phyloP scores from a whole-genome alignment of 2,113 vertebrate genomes.

The Lontra canadensis region DNA sequence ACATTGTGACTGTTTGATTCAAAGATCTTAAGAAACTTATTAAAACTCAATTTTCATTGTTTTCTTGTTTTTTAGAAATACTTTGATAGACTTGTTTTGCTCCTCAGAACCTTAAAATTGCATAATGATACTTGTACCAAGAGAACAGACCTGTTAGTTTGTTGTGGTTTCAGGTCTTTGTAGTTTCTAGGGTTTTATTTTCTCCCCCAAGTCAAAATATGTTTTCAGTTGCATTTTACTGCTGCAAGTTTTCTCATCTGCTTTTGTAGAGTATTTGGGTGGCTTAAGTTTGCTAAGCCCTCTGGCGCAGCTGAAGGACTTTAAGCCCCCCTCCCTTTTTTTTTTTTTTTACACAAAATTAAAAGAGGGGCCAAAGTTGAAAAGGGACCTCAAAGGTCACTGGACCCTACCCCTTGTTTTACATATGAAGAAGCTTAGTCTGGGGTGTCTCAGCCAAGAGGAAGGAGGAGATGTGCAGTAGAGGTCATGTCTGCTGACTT shows the following conservation, averaged over 20 bases:
- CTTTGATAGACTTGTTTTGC: not conserved
- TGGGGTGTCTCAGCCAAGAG: not conserved
- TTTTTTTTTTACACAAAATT: not conserved
- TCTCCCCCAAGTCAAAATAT: not conserved
- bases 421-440: not conserved
- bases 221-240: constrained; percentile 51
- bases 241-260: constrained; percentile 21
- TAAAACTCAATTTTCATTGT: not conserved
- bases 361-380: not conserved
- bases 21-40: constrained; percentile 11
- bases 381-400: not conserved
- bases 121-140: not conserved
- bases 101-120: not conserved
- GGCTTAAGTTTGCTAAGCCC: not conserved
- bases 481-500: not conserved
- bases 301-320: not conserved
- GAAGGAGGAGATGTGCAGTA: not conserved
- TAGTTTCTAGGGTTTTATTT: constrained; percentile 39
- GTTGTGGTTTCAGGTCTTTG: constrained; percentile 31
- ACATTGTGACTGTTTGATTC: not conserved
- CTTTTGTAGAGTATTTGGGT: constrained; percentile 57
- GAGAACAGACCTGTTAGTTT: not conserved
- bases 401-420: not conserved
- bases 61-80: not conserved
- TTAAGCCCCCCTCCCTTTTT: not conserved